A percentile compares a stretch with the other conserved stretches of the same genome.
Conservation (phyloP, 2,797 vertebrate species). For the Phyllotis vaccarum region DNA sequence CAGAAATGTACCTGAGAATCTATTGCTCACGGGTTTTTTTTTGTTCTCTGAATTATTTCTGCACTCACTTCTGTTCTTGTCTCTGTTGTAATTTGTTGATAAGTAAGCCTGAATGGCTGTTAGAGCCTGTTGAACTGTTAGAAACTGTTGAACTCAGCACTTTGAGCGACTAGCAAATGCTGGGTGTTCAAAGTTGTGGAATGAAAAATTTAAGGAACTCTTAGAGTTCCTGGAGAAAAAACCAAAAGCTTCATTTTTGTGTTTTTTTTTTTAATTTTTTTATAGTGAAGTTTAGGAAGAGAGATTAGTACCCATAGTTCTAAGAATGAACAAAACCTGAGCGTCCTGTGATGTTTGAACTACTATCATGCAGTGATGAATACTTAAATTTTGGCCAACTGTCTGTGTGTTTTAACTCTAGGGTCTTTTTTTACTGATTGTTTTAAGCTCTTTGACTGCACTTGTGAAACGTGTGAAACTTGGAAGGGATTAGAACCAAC, state of each 20-base stretch:
- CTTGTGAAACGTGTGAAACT: constrained; percentile 53
- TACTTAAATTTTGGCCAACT: constrained; percentile 55
- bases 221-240: too few relatives aligned
- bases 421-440: background rate
- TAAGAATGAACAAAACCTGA: constrained; percentile 50
- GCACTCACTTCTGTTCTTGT: constrained; percentile 32
- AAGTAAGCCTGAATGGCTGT: background rate
- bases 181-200: background rate
- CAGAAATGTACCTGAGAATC: background rate
- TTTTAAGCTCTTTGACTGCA: background rate
- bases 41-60: constrained; percentile 41
- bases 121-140: constrained; percentile 49
- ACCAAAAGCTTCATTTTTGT: too few relatives aligned
- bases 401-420: background rate
- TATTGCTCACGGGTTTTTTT: background rate
- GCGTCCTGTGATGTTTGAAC: background rate
- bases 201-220: too few relatives aligned
- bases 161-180: background rate
- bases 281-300: constrained; percentile 11
- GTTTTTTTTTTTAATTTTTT: too few relatives aligned
- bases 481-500: constrained; percentile 35
- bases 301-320: constrained; percentile 19
- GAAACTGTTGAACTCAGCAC: constrained; percentile 42
- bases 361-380: background rate
- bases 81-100: constrained; percentile 68